Percentiles rank a stretch among this genome's conserved stretches.
phyloP scores from a whole-genome alignment of 1,140 invertebrate species.

The Chironomus tepperi region DNA sequence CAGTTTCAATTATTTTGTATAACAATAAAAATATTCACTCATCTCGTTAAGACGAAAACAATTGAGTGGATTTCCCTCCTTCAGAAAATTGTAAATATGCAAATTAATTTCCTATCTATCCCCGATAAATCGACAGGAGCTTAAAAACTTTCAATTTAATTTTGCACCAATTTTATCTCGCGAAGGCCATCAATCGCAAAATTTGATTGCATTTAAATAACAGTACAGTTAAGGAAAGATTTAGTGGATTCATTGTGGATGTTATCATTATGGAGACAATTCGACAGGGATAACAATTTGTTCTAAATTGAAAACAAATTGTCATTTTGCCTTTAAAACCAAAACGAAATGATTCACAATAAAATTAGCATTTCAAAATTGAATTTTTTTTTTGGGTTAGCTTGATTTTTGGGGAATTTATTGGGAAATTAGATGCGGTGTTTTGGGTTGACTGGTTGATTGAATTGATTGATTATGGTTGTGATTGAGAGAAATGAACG shows the following conservation, averaged over 20 bases:
- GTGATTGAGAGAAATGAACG: too few species aligned
- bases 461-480: too few species aligned
- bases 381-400: background rate
- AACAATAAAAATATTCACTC: too few species aligned
- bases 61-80: background rate
- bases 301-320: constrained; percentile 2
- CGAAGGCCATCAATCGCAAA: constrained; percentile 15
- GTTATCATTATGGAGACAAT: background rate
- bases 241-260: background rate
- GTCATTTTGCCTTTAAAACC: background rate
- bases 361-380: constrained; percentile 22
- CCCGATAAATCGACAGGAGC: background rate
- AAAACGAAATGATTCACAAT: constrained; percentile 7
- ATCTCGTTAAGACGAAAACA: background rate
- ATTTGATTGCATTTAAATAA: constrained; percentile 21
- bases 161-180: background rate
- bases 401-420: background rate
- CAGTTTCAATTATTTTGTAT: too few species aligned
- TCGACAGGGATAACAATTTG: background rate
- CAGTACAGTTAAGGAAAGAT: background rate
- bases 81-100: background rate
- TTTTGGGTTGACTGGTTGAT: too few species aligned
- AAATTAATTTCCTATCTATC: constrained; percentile 14
- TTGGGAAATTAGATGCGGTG: too few species aligned
- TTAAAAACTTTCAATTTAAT: constrained; percentile 12